These are phyloP conservation scores for Pangasius djambal DNA, from an alignment of 2,797 vertebrate genomes.

Conservation along the genomic window DNA sequence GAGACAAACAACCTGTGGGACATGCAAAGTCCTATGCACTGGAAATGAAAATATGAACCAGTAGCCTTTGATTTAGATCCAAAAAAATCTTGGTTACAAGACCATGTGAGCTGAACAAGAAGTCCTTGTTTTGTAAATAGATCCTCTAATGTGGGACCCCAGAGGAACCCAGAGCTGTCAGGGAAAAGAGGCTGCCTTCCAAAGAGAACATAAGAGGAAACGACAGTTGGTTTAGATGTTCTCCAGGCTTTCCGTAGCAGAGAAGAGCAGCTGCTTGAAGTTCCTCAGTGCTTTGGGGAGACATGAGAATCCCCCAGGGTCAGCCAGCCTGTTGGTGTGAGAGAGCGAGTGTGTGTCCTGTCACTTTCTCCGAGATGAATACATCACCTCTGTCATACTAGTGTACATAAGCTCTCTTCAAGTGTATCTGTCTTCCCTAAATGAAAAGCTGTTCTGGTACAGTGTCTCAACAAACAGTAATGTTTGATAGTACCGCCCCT, in stretches of 20 bases:
- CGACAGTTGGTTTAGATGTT: conserved; percentile 9
- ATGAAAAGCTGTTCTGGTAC: conserved; percentile 69
- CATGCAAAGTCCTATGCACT: conserved; percentile 15
- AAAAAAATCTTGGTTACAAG: conserved; percentile 4
- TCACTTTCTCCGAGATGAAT: conserved; percentile 73
- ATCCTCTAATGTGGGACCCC: conserved; percentile 11
- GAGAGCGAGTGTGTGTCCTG: conserved; percentile 61
- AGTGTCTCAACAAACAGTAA: conserved; percentile 68
- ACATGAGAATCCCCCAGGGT: conserved; percentile 60
- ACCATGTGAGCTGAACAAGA: not conserved
- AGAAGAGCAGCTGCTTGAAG: conserved; percentile 32
- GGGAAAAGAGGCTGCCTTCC: conserved; percentile 9
- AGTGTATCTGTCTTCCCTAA: conserved; percentile 43
- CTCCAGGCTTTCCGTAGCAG: conserved; percentile 10
- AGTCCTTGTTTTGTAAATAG: conserved; percentile 35
- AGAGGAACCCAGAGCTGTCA: conserved; percentile 20
- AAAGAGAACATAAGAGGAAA: not conserved
- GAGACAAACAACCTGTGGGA: not conserved
- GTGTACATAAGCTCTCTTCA: conserved; percentile 42
- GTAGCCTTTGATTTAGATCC: conserved; percentile 22
- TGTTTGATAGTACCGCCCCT: conserved; percentile 62
- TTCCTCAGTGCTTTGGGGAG: conserved; percentile 56
- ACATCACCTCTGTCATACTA: conserved; percentile 76
- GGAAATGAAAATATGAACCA: conserved; percentile 5
- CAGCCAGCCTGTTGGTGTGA: not conserved